Percentiles rank a stretch among this genome's conserved stretches.
Conservation (phyloP, 2,888 invertebrate species). For the Sisyra terminalis region DNA sequence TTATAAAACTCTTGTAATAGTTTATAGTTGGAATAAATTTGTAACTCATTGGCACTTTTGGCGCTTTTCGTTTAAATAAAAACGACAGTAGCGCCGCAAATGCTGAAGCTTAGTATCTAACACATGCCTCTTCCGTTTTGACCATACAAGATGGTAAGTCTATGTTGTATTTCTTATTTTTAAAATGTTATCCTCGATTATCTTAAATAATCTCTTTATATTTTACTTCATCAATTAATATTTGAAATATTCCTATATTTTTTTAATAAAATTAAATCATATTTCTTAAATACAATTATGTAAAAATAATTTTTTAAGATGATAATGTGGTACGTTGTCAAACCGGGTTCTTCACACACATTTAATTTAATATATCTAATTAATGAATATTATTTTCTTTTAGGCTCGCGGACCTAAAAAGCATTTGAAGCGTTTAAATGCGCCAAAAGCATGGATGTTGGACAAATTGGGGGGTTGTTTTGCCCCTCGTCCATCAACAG, state of each 20-base stretch:
- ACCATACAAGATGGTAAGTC: conserved; percentile 29
- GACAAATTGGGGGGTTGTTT: conserved; percentile 97
- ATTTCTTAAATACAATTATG: background rate
- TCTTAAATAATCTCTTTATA: background rate
- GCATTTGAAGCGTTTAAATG: conserved; percentile 97
- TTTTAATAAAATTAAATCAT: background rate
- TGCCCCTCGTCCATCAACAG: conserved; percentile 93
- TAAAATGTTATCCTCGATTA: conserved; percentile 17
- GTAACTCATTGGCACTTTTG: too few species aligned
- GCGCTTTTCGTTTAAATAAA: background rate
- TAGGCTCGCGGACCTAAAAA: conserved; percentile 98
- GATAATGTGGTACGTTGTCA: too few species aligned
- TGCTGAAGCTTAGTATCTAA: background rate
- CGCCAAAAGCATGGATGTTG: conserved; percentile 99
- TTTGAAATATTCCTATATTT: background rate
- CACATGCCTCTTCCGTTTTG: conserved; percentile 11
- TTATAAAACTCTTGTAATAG: too few species aligned
- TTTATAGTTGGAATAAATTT: too few species aligned
- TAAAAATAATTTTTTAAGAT: background rate
- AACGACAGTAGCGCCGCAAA: background rate
- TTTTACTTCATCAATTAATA: too few species aligned
- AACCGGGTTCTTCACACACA: too few species aligned
- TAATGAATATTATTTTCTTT: conserved; percentile 17
- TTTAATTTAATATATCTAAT: too few species aligned
- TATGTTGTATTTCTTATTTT: conserved; percentile 13